phyloP scores from a whole-genome alignment of 2,888 invertebrate species.

The Steinernema hermaphroditum region DNA sequence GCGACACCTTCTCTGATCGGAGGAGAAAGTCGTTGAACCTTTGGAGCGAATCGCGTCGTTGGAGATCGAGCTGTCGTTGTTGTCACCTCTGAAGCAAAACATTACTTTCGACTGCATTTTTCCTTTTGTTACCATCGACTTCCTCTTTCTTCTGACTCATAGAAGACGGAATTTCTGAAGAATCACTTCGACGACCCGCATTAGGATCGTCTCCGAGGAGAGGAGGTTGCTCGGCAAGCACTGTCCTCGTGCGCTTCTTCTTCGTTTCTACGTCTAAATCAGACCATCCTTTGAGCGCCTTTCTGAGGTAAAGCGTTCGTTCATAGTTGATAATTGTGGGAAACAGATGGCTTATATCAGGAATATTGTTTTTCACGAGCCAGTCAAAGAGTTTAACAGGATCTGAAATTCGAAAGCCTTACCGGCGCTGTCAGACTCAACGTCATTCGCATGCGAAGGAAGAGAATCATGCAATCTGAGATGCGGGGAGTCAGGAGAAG shows the following conservation, averaged over 20 bases:
- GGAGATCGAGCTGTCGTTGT: slow-evolving; percentile 21
- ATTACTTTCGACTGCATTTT: no score
- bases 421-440: slow-evolving; percentile 29
- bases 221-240: slow-evolving; percentile 42
- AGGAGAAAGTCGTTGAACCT: slow-evolving; percentile 22
- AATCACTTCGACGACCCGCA: slow-evolving; percentile 30
- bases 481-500: neutral
- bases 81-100: slow-evolving; percentile 25
- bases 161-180: neutral
- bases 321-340: slow-evolving; percentile 49
- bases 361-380: slow-evolving; percentile 46
- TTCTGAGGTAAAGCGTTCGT: slow-evolving; percentile 46
- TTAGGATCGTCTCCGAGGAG: slow-evolving; percentile 10
- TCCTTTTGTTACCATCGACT: neutral
- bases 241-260: slow-evolving; percentile 44
- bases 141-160: neutral
- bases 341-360: slow-evolving; percentile 55
- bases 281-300: slow-evolving; percentile 44
- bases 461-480: slow-evolving; percentile 10
- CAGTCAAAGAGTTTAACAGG: slow-evolving; percentile 60
- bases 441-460: slow-evolving; percentile 5
- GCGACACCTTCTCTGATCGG: slow-evolving; percentile 43
- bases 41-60: slow-evolving; percentile 17
- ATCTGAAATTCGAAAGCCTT: slow-evolving; percentile 50
- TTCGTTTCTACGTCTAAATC: slow-evolving; percentile 57